These are phyloP conservation scores for Drosophila picticornis DNA, from an alignment of 2,888 invertebrate genomes.

Conservation along the genomic window DNA sequence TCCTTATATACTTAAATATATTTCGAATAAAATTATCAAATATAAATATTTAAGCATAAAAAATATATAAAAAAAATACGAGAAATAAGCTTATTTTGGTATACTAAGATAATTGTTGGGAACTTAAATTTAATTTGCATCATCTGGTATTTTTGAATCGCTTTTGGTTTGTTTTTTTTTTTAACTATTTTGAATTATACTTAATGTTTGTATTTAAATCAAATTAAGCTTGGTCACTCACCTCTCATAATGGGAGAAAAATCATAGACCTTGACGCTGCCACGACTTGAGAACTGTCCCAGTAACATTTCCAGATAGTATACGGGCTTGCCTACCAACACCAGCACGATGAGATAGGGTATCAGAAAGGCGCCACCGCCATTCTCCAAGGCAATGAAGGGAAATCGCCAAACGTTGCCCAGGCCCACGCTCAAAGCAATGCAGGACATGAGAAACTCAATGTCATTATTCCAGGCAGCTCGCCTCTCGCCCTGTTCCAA, in stretches of 20 bases:
- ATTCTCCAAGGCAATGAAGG: slow-evolving; percentile 88
- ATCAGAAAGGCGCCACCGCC: slow-evolving; percentile 89
- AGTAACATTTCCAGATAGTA: slow-evolving; percentile 91
- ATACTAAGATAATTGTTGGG: neutral
- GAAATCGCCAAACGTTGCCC: slow-evolving; percentile 89
- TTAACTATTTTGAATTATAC: neutral
- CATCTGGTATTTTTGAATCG: neutral
- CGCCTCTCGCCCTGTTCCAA: slow-evolving; percentile 54
- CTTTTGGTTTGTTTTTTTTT: neutral
- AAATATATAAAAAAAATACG: neutral
- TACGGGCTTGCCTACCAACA: slow-evolving; percentile 89
- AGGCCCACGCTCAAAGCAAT: slow-evolving; percentile 88
- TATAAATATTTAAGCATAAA: neutral
- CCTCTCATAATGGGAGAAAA: slow-evolving; percentile 90
- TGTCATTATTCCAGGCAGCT: slow-evolving; percentile 87
- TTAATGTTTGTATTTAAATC: neutral
- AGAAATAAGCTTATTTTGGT: neutral
- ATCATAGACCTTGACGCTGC: slow-evolving; percentile 89
- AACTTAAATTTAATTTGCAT: neutral
- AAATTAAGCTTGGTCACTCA: slow-evolving; percentile 69
- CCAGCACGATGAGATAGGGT: slow-evolving; percentile 88
- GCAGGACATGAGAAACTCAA: slow-evolving; percentile 89
- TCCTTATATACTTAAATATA: neutral
- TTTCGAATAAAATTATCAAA: neutral
- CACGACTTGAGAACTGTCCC: slow-evolving; percentile 90